Evolutionary conservation across 2,113 vertebrate genomes (phyloP).

Genomic region (Hippopotamus amphibius): DNA sequence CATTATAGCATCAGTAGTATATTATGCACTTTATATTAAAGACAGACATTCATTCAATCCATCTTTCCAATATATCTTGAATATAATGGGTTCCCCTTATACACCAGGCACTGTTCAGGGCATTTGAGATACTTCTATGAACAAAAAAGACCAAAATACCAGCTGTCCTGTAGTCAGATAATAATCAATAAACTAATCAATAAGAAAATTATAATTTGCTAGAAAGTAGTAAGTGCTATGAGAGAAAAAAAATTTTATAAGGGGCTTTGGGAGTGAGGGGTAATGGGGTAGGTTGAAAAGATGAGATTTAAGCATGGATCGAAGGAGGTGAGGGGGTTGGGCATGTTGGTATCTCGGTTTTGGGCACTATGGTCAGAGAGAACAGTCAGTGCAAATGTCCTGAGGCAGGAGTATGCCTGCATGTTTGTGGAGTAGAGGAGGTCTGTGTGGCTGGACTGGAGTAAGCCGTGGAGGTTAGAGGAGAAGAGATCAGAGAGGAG

Average conservation of each 20-base stretch:
- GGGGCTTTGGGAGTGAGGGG: accelerated
- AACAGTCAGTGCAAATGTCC: background rate
- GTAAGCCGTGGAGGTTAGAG: accelerated
- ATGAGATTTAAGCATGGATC: background rate
- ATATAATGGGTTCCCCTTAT: background rate
- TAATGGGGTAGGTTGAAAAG: background rate
- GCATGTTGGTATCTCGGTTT: background rate
- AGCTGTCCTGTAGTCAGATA: background rate
- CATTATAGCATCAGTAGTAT: background rate
- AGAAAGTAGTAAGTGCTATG: background rate
- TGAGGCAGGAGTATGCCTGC: background rate
- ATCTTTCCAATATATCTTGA: background rate
- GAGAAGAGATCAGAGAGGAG: background rate
- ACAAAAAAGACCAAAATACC: background rate
- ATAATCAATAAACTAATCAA: background rate
- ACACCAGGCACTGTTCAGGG: too few species aligned
- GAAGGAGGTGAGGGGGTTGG: background rate
- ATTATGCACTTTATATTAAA: background rate
- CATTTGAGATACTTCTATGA: background rate
- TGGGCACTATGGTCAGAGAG: accelerated
- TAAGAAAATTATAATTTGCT: background rate
- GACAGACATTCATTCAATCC: background rate
- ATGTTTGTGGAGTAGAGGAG: background rate
- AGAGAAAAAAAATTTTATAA: background rate
- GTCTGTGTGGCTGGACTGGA: background rate